phyloP scores from a whole-genome alignment of 1,140 invertebrate genomes.

The Camponotus vicinus region DNA sequence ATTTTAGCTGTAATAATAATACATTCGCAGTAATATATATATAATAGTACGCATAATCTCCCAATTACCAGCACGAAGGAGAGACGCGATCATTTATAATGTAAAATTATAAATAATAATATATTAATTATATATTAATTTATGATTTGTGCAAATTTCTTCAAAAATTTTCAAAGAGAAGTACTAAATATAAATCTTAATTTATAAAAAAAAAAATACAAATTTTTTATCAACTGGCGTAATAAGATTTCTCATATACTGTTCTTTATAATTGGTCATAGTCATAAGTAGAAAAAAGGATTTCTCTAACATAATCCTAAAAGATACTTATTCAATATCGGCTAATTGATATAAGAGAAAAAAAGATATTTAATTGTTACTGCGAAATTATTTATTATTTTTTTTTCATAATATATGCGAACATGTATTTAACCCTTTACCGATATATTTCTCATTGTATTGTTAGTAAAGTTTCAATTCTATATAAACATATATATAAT shows the following conservation, averaged over 20 bases:
- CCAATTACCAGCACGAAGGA: constrained; percentile 31
- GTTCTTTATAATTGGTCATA: not conserved
- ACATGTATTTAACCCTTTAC: not conserved
- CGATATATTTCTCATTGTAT: constrained; percentile 26
- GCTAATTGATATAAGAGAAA: not conserved
- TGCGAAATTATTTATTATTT: constrained; percentile 21
- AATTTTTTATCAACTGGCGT: not conserved
- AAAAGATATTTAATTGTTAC: constrained; percentile 3
- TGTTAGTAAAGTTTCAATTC: constrained; percentile 6
- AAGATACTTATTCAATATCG: not conserved
- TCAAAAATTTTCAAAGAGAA: constrained; percentile 3
- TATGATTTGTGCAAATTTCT: constrained; percentile 31
- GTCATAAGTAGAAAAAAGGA: not conserved
- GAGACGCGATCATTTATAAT: not conserved
- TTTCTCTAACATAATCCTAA: not conserved
- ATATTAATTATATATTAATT: constrained; percentile 62
- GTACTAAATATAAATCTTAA: not conserved
- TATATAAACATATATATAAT: not conserved
- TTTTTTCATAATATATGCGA: not conserved
- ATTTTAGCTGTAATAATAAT: constrained; percentile 66
- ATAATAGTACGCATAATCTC: constrained; percentile 59
- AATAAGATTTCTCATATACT: not conserved
- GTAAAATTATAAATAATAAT: constrained; percentile 47
- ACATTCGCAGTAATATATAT: constrained; percentile 45
- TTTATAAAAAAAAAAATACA: not conserved